A percentile compares a stretch with the other conserved stretches of the same genome.
These are phyloP conservation scores for Odiellus spinosus DNA, from an alignment of 2,888 invertebrate genomes.

Conservation along the genomic window DNA sequence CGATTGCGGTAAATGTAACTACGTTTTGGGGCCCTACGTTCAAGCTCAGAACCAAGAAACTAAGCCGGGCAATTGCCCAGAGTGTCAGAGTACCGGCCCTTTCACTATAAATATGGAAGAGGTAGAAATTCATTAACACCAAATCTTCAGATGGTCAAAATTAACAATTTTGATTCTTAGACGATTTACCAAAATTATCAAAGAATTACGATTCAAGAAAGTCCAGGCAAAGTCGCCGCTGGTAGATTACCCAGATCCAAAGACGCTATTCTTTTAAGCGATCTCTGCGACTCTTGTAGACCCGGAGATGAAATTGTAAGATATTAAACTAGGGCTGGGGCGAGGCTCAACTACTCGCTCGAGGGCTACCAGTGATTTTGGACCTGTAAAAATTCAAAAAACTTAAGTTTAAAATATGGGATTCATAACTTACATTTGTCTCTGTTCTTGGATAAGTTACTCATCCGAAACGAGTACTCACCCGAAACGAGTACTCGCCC, in stretches of 20 bases:
- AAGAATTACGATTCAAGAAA: conserved; percentile 92
- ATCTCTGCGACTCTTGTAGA: conserved; percentile 91
- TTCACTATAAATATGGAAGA: conserved; percentile 95
- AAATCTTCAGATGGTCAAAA: neutral
- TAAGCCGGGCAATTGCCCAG: conserved; percentile 90
- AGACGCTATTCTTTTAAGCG: conserved; percentile 79
- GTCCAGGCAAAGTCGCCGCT: conserved; percentile 91
- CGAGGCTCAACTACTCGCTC: too few relatives aligned
- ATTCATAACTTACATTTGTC: too few relatives aligned
- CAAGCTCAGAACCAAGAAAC: conserved; percentile 87
- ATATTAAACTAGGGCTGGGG: too few relatives aligned
- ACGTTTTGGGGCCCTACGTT: conserved; percentile 85
- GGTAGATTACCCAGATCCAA: conserved; percentile 94
- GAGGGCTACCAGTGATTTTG: too few relatives aligned
- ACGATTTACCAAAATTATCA: conserved; percentile 97
- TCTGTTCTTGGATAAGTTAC: too few relatives aligned
- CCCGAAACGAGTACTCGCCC: too few relatives aligned
- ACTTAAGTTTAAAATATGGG: too few relatives aligned
- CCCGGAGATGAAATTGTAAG: conserved; percentile 90
- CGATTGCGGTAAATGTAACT: conserved; percentile 91
- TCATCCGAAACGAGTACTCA: too few relatives aligned
- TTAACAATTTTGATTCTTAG: conserved; percentile 35
- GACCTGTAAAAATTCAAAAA: too few relatives aligned
- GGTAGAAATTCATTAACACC: conserved; percentile 24
- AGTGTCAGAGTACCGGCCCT: conserved; percentile 90